Percentiles rank a stretch among this genome's conserved stretches.
Conservation (phyloP, 2,888 invertebrate species). For the Hartigia nigra region DNA sequence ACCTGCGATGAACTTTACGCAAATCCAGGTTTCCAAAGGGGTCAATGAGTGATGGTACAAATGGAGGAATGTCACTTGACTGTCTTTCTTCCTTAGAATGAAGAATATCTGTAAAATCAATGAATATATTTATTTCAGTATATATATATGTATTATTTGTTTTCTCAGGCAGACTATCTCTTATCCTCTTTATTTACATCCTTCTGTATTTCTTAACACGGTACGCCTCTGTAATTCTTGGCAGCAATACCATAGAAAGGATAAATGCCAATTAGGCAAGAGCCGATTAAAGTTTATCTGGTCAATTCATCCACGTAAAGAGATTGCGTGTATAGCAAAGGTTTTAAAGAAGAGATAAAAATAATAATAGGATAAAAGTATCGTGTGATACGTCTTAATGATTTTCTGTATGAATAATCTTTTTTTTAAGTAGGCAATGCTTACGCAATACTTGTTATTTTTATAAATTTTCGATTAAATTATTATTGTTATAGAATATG, state of each 20-base stretch:
- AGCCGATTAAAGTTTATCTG: constrained; percentile 31
- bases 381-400: constrained; percentile 14
- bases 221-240: neutral
- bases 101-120: constrained; percentile 72
- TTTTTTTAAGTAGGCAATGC: neutral
- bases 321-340: constrained; percentile 20
- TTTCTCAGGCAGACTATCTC: neutral
- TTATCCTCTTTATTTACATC: neutral
- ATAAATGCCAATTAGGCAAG: constrained; percentile 9
- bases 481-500: neutral
- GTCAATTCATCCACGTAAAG: constrained; percentile 11
- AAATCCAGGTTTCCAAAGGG: constrained; percentile 81
- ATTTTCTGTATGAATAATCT: neutral
- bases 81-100: constrained; percentile 85
- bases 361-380: constrained; percentile 9
- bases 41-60: constrained; percentile 87
- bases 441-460: no score
- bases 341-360: constrained; percentile 17
- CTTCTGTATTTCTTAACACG: neutral
- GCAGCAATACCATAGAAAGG: neutral
- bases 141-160: neutral
- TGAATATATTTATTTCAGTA: neutral
- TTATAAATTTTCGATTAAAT: neutral
- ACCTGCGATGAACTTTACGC: constrained; percentile 83
- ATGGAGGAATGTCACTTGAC: constrained; percentile 85